phyloP scores from a whole-genome alignment of 2,888 invertebrate species.

The Caenorhabditis sp. region DNA sequence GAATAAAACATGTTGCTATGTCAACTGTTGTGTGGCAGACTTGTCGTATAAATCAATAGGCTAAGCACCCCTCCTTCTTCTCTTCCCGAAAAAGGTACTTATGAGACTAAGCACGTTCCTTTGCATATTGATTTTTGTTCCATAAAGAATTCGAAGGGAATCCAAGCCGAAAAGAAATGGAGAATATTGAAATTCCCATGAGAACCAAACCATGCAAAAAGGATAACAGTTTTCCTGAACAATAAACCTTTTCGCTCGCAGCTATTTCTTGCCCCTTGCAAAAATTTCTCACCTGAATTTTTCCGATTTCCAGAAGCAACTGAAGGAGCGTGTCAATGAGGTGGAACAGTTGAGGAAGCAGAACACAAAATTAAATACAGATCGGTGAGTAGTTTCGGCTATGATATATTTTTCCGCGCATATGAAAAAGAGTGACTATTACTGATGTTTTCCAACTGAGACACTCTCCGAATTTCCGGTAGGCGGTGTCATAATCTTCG shows the following conservation, averaged over 20 bases:
- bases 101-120: slow-evolving; percentile 29
- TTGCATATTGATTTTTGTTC: slow-evolving; percentile 22
- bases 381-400: slow-evolving; percentile 38
- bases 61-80: not conserved
- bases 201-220: not conserved
- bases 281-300: not conserved
- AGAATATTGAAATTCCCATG: slow-evolving; percentile 7
- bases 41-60: slow-evolving; percentile 26
- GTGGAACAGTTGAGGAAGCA: slow-evolving; percentile 74
- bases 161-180: not conserved
- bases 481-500: slow-evolving; percentile 40
- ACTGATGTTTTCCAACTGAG: slow-evolving; percentile 12
- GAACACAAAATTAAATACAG: slow-evolving; percentile 58
- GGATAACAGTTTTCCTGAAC: not conserved
- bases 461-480: slow-evolving; percentile 29
- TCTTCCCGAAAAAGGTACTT: slow-evolving; percentile 33
- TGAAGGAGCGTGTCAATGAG: slow-evolving; percentile 76
- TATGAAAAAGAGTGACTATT: slow-evolving; percentile 19
- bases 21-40: slow-evolving; percentile 10
- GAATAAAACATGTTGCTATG: slow-evolving; percentile 36
- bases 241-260: too few species aligned
- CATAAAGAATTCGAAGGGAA: not conserved
- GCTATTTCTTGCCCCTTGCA: too few species aligned
- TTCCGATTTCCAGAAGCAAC: slow-evolving; percentile 73
- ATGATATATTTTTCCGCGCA: not conserved